These are phyloP conservation scores for Falco biarmicus DNA, from an alignment of 2,797 vertebrate species.

Conservation along the genomic window DNA sequence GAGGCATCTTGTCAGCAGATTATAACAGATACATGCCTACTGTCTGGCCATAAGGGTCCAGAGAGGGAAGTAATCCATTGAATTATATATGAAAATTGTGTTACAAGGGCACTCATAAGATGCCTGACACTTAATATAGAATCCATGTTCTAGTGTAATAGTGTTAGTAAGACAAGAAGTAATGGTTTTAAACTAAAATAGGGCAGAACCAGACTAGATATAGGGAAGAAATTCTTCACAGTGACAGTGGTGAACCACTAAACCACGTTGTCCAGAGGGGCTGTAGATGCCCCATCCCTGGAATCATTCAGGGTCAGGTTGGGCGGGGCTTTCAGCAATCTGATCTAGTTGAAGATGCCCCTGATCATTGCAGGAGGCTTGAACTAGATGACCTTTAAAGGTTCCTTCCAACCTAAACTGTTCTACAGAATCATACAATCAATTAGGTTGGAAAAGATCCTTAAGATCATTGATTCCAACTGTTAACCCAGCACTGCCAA, in stretches of 20 bases:
- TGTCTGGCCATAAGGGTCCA: neutral
- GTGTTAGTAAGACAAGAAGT: neutral
- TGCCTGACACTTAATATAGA: neutral
- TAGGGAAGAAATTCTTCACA: neutral
- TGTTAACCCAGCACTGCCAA: too few species aligned
- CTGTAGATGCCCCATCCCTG: neutral
- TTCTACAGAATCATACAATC: too few species aligned
- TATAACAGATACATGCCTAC: neutral
- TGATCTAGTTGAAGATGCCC: neutral
- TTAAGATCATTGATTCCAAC: too few species aligned
- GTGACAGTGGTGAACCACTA: neutral
- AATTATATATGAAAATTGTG: neutral
- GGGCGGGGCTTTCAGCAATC: rapidly evolving
- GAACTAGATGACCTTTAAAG: neutral
- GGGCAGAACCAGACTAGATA: too few species aligned
- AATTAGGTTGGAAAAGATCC: too few species aligned
- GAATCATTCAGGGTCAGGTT: neutral
- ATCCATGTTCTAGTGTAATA: neutral
- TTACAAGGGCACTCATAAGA: neutral
- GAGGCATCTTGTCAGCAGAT: neutral
- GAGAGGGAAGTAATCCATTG: neutral
- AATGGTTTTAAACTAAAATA: neutral
- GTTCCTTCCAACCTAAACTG: neutral
- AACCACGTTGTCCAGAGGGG: neutral
- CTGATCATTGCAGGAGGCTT: neutral